These are phyloP conservation scores for Stegodyphus dumicola DNA, from an alignment of 1,140 invertebrate species.

Conservation along the genomic window DNA sequence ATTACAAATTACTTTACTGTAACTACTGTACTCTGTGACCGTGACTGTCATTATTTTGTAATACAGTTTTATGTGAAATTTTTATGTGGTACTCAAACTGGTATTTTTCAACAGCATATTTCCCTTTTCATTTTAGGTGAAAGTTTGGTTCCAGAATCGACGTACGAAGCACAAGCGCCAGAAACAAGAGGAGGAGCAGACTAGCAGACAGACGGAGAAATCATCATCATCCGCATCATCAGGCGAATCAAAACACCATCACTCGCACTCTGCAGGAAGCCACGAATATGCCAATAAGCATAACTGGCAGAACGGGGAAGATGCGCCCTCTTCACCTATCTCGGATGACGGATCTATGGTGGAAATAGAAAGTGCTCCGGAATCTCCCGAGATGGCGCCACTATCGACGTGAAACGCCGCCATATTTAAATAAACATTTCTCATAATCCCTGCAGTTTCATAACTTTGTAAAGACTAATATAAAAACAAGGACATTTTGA, in stretches of 20 bases:
- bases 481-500: too few relatives aligned
- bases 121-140: conserved; percentile 48
- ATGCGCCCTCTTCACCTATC: conserved; percentile 43
- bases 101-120: too few relatives aligned
- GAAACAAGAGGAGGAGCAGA: conserved; percentile 91
- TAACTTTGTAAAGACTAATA: too few relatives aligned
- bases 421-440: too few relatives aligned
- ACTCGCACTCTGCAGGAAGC: conserved; percentile 13
- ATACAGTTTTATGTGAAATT: neutral
- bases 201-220: conserved; percentile 25
- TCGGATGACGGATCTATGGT: conserved; percentile 58
- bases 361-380: conserved; percentile 51
- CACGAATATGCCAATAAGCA: conserved; percentile 13
- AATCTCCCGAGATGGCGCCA: conserved; percentile 51
- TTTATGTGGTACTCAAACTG: neutral
- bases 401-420: conserved; percentile 22
- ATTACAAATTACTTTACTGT: too few relatives aligned
- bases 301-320: conserved; percentile 37
- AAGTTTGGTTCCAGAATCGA: conserved; percentile 99
- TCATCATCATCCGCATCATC: conserved; percentile 1
- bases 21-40: too few relatives aligned
- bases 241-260: conserved; percentile 17
- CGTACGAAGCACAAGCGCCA: conserved; percentile 97
- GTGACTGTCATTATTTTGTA: too few relatives aligned
- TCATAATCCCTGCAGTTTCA: too few relatives aligned